Base-by-base conservation (phyloP, 1,140 invertebrate genomes). In the Anastrepha obliqua region DNA sequence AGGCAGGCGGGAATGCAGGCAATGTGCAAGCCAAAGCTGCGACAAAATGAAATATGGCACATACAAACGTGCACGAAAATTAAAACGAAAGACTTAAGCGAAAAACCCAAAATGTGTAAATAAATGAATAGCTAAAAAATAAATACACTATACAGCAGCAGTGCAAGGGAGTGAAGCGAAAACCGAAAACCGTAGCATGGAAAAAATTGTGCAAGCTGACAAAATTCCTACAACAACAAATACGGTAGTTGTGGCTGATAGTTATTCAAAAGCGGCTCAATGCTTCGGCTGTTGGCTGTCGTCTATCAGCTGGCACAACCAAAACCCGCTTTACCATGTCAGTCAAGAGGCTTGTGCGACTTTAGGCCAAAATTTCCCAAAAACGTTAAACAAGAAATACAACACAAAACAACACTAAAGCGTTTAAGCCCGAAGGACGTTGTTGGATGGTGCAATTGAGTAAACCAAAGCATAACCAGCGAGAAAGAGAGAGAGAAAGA, bases 41-140 rank as follows among this genome's bases (percentile, higher is more conserved):
- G n/a, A 55, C 74, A 29, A 81, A 81, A 11, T 39, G 11, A 15
- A 51, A 81, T 55, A 42, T 20, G 7, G 51, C 39, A n/a, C n/a
- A n/a, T n/a, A 81, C 44, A 81, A 81, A 62, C 17, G 15, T 62
- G 15, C 17, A 62, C 29, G 29, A 29, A 62, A 62, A 55, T n/a
- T 42, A 55, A 55, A 81, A 81, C 47, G 74, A 81, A 81, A 81
- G 74, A 81, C 39, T 81, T 81, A 11, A 55, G 74, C 74, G 51
- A 55, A 51, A 81, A 81, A 81, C 74, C 74, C 74, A 55, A 81
- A 55, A 55, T 29, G 6, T 58, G 4, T 81, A 20, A 62, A 62
- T 62, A n/a, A 55, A 42, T 81, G 11, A 55, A 58, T 20, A 51
- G 7, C 39, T n/a, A 55, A 81, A 29, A 6, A 47, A 42, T 4